Evolutionary conservation across 2,797 vertebrate genomes (phyloP).

Genomic region (Etheostoma perlongum): DNA sequence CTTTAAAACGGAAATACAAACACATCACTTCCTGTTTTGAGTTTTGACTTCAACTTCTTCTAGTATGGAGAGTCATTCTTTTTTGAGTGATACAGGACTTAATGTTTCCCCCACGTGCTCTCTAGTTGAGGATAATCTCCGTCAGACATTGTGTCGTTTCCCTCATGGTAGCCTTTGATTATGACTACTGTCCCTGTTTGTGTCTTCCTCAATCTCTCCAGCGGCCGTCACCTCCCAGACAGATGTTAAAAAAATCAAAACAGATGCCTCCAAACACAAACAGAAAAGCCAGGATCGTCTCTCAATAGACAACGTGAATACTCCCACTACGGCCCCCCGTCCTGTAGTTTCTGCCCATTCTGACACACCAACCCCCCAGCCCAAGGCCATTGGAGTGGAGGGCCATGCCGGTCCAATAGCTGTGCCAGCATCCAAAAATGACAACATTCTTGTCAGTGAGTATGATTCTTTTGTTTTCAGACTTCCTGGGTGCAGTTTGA

Average conservation of each 20-base stretch:
- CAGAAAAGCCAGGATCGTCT: constrained; percentile 11
- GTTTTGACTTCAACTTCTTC: no score
- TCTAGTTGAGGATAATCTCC: not conserved
- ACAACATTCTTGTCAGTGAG: constrained; percentile 89
- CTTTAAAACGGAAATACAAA: not conserved
- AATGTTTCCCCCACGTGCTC: not conserved
- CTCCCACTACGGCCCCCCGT: constrained; percentile 15
- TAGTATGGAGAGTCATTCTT: not conserved
- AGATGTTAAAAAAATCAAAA: constrained; percentile 30
- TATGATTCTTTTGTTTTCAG: constrained; percentile 22
- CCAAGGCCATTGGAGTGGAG: constrained; percentile 12
- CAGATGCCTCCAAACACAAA: constrained; percentile 21
- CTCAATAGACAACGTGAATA: not conserved
- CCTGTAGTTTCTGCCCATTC: not conserved
- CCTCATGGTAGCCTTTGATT: not conserved
- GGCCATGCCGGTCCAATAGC: constrained; percentile 72
- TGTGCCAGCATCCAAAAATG: constrained; percentile 68
- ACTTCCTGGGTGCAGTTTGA: no score
- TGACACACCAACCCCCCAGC: constrained; percentile 22
- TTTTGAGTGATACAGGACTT: not conserved
- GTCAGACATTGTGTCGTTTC: not conserved
- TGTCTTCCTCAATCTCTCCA: constrained; percentile 9
- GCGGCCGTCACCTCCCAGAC: constrained; percentile 19
- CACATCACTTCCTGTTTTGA: constrained; percentile 5
- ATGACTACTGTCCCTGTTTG: not conserved